A percentile compares a stretch with the other conserved stretches of the same genome.
Conservation (phyloP, 2,113 vertebrate genomes). For the Neoarius graeffei region DNA sequence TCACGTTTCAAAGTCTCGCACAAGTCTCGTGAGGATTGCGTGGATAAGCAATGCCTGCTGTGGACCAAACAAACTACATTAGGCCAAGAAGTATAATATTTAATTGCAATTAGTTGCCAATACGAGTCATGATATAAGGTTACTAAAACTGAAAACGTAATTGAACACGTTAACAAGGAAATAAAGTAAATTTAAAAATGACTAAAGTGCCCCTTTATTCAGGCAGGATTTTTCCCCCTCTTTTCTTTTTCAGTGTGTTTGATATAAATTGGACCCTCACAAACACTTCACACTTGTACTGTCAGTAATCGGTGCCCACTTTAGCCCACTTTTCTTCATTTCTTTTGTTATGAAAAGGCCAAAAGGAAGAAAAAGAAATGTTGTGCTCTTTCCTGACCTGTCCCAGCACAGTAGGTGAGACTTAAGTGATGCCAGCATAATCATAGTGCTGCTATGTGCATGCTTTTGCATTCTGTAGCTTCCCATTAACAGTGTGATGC, state of each 20-base stretch:
- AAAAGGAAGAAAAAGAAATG: constrained; percentile 83
- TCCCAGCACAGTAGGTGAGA: constrained; percentile 68
- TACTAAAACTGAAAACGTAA: no score
- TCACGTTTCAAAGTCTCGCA: no score
- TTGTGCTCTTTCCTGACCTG: constrained; percentile 79
- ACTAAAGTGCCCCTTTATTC: neutral
- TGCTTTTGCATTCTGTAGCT: neutral
- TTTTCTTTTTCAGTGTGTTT: neutral
- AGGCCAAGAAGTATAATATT: no score
- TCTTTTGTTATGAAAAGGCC: constrained; percentile 63
- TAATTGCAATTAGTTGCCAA: no score
- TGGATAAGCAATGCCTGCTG: no score
- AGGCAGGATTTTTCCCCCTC: neutral
- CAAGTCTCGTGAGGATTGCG: no score
- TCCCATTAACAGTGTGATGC: neutral
- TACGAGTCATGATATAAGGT: no score
- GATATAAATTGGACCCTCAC: neutral
- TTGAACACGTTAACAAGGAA: no score
- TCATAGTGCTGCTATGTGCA: neutral
- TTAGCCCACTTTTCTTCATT: neutral
- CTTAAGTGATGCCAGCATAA: neutral
- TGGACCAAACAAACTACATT: no score
- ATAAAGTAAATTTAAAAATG: no score
- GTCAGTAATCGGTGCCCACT: neutral
- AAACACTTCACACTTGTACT: neutral